Evolutionary conservation across 2,113 vertebrate species (phyloP).

Genomic region (Channa maculata): DNA sequence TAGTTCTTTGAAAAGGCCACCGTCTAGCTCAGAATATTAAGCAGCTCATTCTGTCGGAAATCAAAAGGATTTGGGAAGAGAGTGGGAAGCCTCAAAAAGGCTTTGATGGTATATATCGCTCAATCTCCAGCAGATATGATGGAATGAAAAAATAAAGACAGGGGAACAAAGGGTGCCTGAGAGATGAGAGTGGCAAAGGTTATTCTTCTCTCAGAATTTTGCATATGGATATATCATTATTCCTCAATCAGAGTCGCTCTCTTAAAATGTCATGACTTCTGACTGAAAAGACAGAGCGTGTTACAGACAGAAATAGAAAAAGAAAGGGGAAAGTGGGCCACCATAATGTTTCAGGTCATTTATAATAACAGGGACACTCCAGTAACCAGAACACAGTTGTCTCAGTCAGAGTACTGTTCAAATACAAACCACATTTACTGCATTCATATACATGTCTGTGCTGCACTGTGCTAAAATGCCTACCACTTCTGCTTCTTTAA

Average conservation of each 20-base stretch:
- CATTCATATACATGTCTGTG: constrained; percentile 16
- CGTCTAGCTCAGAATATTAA: constrained; percentile 83
- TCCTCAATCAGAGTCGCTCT: constrained; percentile 64
- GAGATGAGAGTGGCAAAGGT: constrained; percentile 50
- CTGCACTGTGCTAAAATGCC: background rate
- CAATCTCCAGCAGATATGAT: constrained; percentile 77
- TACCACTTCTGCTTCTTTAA: background rate
- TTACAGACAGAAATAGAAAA: constrained; percentile 50
- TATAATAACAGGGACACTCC: constrained; percentile 37
- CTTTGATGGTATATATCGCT: constrained; percentile 75
- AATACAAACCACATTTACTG: constrained; percentile 34
- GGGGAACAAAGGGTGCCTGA: constrained; percentile 61
- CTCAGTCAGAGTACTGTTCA: constrained; percentile 30
- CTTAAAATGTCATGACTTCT: constrained; percentile 75
- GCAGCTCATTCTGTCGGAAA: constrained; percentile 73
- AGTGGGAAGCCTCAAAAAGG: constrained; percentile 70
- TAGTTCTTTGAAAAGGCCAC: constrained; percentile 82
- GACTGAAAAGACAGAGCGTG: constrained; percentile 31
- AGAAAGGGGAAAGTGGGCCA: constrained; percentile 45
- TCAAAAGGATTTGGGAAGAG: constrained; percentile 78
- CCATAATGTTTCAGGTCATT: constrained; percentile 58
- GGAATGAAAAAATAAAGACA: constrained; percentile 62
- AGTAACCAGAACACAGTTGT: constrained; percentile 17
- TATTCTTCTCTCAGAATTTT: constrained; percentile 64
- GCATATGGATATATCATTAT: constrained; percentile 76